Conservation (phyloP, 1,140 invertebrate genomes). For the Neodiprion fabricii region DNA sequence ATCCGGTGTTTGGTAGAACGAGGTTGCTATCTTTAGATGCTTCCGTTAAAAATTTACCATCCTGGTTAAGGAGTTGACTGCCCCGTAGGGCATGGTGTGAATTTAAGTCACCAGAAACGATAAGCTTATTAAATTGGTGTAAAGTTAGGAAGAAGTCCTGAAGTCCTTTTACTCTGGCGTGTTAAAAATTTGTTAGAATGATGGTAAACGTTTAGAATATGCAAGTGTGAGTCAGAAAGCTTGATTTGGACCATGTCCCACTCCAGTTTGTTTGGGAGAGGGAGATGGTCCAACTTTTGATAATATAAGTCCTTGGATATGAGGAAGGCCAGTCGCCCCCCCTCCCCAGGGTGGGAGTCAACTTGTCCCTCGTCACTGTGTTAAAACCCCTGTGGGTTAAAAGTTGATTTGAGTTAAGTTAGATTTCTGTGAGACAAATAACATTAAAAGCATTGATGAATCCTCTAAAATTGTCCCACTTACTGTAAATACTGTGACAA, state of each 20-base stretch:
- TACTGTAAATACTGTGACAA: slow-evolving; percentile 15
- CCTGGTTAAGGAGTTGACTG: slow-evolving; percentile 5
- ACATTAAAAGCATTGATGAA: slow-evolving; percentile 18
- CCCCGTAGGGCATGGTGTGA: slow-evolving; percentile 25
- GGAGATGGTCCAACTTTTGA: not conserved
- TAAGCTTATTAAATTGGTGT: not conserved
- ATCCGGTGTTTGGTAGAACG: not conserved
- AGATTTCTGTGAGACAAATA: slow-evolving; percentile 20
- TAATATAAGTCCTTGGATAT: slow-evolving; percentile 19
- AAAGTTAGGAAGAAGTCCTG: not conserved
- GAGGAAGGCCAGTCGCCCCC: slow-evolving; percentile 23
- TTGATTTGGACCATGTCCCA: slow-evolving; percentile 11
- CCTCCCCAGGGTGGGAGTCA: not conserved
- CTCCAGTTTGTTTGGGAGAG: slow-evolving; percentile 5
- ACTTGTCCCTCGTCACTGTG: slow-evolving; percentile 23
- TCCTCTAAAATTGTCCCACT: slow-evolving; percentile 16
- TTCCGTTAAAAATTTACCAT: not conserved
- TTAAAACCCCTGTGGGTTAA: slow-evolving; percentile 18
- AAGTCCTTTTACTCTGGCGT: not conserved
- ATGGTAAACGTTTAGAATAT: slow-evolving; percentile 17
- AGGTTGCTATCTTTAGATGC: not conserved
- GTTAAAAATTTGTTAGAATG: not conserved
- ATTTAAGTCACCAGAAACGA: slow-evolving; percentile 30
- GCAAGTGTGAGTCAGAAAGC: not conserved
- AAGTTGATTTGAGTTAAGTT: not conserved